Evolutionary conservation across 2,797 vertebrate species (phyloP).

Genomic region (Fistularia commersonii): DNA sequence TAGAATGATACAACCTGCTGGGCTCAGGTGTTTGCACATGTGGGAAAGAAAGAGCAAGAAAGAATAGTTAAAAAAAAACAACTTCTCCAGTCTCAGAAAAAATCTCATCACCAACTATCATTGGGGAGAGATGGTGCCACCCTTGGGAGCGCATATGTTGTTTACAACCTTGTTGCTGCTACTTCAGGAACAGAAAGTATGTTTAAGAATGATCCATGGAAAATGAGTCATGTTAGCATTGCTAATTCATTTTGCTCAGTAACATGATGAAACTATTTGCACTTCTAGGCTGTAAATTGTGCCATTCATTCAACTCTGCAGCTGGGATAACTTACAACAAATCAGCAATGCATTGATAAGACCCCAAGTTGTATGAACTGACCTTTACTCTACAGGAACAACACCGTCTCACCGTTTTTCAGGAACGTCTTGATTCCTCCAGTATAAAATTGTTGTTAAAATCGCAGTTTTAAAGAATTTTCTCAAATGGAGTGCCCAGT

Average conservation of each 20-base stretch:
- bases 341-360: no score
- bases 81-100: conserved; percentile 8
- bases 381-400: no score
- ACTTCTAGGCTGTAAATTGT: neutral
- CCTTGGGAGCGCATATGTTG: conserved; percentile 27
- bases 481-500: no score
- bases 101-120: conserved; percentile 18
- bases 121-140: conserved; percentile 7
- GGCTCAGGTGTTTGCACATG: conserved; percentile 38
- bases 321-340: no score
- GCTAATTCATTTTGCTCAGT: no score
- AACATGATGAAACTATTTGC: neutral
- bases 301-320: no score
- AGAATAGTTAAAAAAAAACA: conserved; percentile 8
- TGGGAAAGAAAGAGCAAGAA: neutral
- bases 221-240: no score
- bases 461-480: no score
- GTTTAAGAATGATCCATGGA: conserved; percentile 6
- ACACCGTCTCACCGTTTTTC: no score
- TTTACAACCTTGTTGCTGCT: conserved; percentile 9
- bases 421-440: no score
- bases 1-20: conserved; percentile 38
- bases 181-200: conserved; percentile 5
- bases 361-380: no score
- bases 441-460: no score